A percentile compares a stretch with the other conserved stretches of the same genome.
Evolutionary conservation across 2,888 invertebrate species (phyloP).

Genomic region (Synergus japonicus): DNA sequence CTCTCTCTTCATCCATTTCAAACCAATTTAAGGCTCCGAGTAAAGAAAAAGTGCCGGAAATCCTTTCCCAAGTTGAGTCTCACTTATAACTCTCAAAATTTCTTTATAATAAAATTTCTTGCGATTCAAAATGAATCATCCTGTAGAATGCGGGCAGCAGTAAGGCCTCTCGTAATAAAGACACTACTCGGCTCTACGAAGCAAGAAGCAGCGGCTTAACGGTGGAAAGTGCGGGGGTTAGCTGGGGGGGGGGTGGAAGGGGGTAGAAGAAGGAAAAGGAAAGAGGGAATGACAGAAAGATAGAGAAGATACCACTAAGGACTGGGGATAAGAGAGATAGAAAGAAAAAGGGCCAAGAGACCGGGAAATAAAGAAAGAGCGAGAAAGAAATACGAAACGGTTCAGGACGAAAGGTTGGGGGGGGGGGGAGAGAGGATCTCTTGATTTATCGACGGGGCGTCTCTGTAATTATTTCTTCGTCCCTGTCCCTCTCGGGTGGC

Average conservation of each 20-base stretch:
- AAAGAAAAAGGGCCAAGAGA: conserved; percentile 37
- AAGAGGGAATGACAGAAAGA: conserved; percentile 46
- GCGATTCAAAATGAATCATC: conserved; percentile 58
- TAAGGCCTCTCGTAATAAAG: conserved; percentile 65
- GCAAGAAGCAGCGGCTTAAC: conserved; percentile 57
- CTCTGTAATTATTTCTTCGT: conserved; percentile 75
- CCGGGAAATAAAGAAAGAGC: conserved; percentile 20
- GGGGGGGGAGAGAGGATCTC: conserved; percentile 63
- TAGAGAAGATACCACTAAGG: conserved; percentile 23
- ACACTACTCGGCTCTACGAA: conserved; percentile 64
- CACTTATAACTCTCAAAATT: background rate
- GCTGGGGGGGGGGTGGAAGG: background rate
- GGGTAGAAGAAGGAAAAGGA: conserved; percentile 39
- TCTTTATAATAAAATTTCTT: background rate
- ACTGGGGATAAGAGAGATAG: conserved; percentile 38
- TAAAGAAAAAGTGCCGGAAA: too few relatives aligned
- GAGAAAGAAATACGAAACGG: conserved; percentile 42
- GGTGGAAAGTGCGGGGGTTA: conserved; percentile 20
- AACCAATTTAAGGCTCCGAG: too few relatives aligned
- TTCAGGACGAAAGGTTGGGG: conserved; percentile 51
- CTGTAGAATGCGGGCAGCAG: conserved; percentile 67
- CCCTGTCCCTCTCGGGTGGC: conserved; percentile 46
- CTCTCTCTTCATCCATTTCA: too few relatives aligned
- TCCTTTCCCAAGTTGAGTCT: too few relatives aligned
- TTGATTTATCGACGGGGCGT: conserved; percentile 76